A percentile compares a stretch with the other conserved stretches of the same genome.
phyloP scores from a whole-genome alignment of 1,140 invertebrate genomes.

The Pemphigus obesinymphae region DNA sequence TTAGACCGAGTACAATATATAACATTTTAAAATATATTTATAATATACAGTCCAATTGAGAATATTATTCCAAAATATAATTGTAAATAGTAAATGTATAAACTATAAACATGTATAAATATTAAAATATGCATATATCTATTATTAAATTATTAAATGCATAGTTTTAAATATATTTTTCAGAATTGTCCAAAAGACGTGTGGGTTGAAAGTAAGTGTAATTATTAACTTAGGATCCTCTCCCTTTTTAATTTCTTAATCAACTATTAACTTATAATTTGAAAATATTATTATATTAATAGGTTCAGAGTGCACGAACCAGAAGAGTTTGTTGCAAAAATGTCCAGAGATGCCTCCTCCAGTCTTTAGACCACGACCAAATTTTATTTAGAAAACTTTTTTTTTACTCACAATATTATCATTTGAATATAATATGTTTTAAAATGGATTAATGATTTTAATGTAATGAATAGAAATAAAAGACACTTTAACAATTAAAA shows the following conservation, averaged over 20 bases:
- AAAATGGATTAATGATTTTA: background rate
- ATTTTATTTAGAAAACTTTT: background rate
- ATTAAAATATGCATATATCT: too few species aligned
- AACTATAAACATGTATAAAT: too few species aligned
- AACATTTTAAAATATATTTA: too few species aligned
- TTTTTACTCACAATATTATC: background rate
- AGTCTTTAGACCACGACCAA: background rate
- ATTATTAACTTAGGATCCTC: background rate
- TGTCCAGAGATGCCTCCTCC: slow-evolving; percentile 12
- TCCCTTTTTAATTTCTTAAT: background rate
- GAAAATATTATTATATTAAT: background rate
- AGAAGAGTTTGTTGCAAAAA: background rate
- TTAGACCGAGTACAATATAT: too few species aligned
- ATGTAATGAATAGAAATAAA: background rate
- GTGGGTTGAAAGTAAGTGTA: slow-evolving; percentile 39
- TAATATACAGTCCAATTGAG: too few species aligned
- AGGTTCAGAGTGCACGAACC: background rate
- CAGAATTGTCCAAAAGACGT: slow-evolving; percentile 32
- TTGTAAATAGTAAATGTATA: too few species aligned
- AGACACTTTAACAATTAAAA: background rate
- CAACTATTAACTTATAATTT: too few species aligned
- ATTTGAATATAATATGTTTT: background rate
- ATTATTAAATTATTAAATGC: too few species aligned
- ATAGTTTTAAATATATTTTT: too few species aligned
- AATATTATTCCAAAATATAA: too few species aligned